A percentile compares a stretch with the other conserved stretches of the same genome.
Evolutionary conservation across 2,797 vertebrate genomes (phyloP).

Genomic region (Apogon talboti): DNA sequence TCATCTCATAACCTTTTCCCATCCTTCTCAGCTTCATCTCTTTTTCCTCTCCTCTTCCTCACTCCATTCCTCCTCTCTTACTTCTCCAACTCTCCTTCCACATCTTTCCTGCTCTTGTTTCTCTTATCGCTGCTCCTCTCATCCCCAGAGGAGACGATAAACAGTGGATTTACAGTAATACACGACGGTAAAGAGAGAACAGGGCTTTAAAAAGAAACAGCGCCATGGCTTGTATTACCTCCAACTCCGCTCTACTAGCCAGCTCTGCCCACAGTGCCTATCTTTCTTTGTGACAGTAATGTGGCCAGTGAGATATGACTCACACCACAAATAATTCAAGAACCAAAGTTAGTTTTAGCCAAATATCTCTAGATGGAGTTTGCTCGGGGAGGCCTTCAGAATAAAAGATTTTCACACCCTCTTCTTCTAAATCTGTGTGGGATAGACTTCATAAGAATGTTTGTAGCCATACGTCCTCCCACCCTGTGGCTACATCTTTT

Average conservation of each 20-base stretch:
- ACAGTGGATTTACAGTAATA: slow-evolving; percentile 76
- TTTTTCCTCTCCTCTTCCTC: slow-evolving; percentile 26
- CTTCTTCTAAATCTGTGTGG: slow-evolving; percentile 46
- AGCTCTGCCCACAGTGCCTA: slow-evolving; percentile 63
- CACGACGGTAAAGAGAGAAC: slow-evolving; percentile 63
- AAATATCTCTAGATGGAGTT: slow-evolving; percentile 49
- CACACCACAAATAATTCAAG: slow-evolving; percentile 40
- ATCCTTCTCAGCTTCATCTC: slow-evolving; percentile 32
- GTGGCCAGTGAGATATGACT: slow-evolving; percentile 52
- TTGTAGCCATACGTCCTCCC: slow-evolving; percentile 53
- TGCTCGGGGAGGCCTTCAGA: slow-evolving; percentile 29
- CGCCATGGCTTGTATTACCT: slow-evolving; percentile 62
- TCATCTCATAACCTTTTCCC: slow-evolving; percentile 44
- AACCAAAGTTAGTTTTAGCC: slow-evolving; percentile 30
- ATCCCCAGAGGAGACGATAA: slow-evolving; percentile 68
- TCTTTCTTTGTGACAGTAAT: slow-evolving; percentile 60
- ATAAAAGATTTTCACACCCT: slow-evolving; percentile 39
- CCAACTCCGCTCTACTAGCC: slow-evolving; percentile 52
- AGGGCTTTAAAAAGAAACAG: slow-evolving; percentile 73
- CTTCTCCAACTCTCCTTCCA: slow-evolving; percentile 35
- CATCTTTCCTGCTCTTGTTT: slow-evolving; percentile 53
- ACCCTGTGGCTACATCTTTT: slow-evolving; percentile 34
- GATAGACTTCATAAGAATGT: slow-evolving; percentile 37
- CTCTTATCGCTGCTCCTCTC: slow-evolving; percentile 55
- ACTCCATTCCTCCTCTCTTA: slow-evolving; percentile 3